Base-by-base conservation (phyloP, 2,888 invertebrate species). In the Spodoptera picta region DNA sequence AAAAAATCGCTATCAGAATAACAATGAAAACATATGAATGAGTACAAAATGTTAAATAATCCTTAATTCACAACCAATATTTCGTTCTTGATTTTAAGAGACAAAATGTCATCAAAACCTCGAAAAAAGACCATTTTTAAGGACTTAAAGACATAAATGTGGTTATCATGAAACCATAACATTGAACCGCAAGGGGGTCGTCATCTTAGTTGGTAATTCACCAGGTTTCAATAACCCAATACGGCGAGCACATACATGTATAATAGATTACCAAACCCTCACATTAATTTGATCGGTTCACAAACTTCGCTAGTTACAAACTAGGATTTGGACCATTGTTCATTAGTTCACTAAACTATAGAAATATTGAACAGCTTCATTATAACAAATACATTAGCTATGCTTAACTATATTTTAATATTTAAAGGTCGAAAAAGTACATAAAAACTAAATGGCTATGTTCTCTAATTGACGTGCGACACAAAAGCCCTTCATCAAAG, bases 151-250 rank as follows among this genome's bases (percentile, higher is more conserved):
- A 36, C 36, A 36, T 36, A 12, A 11, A 24, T 45, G 12, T 24
- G 23, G 31, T 27, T 49, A 24, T 36, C 44, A 31, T 58, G 23
- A 24, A 31, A 43, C 31, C n/a, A 51, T 31, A 69, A 59, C 23
- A 65, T 63, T 64, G 27, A 11, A 36, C 73, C 64, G 31, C 73
- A 61, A 64, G 62, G 50, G 60, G 52, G 41, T 58, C 62, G 56
- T 73, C 59, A 57, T 43, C 11, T 27, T 51, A 66, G 53, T 72
- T 66, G 53, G 62, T 68, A 63, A 68, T 66, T 73, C 53, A 55
- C 59, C 46, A 70, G 70, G 50, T 75, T 77, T 73, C 76, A 77
- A 78, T 77, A 78, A 73, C 55, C 77, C 56, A 60, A 65, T 67
- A 57, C 23, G 41, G 47, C 19, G 12, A 19, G 52, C 54, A 48